Conservation (phyloP, 2,797 vertebrate species). For the Artibeus jamaicensis region DNA sequence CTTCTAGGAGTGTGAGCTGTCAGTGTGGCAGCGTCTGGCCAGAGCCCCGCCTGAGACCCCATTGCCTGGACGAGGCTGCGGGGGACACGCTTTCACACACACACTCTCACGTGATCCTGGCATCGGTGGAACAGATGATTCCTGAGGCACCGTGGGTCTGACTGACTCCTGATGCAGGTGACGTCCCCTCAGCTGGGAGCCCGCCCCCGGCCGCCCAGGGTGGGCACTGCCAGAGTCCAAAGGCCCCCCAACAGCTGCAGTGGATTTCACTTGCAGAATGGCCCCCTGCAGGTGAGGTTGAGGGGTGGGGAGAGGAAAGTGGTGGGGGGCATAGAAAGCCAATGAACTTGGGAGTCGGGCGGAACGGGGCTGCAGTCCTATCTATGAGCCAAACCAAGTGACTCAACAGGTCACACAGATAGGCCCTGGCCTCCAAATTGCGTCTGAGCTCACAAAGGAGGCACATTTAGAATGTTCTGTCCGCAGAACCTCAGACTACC, state of each 20-base stretch:
- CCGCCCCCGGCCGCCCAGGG: background rate
- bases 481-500: background rate
- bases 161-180: background rate
- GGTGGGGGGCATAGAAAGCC: background rate
- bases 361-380: background rate
- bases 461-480: background rate
- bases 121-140: rapidly evolving
- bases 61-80: rapidly evolving
- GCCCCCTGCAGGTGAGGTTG: background rate
- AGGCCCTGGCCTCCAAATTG: background rate
- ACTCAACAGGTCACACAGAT: rapidly evolving
- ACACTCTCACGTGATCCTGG: rapidly evolving
- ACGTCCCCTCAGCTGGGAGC: background rate
- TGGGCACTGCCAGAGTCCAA: background rate
- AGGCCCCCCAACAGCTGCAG: background rate
- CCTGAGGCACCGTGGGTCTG: background rate
- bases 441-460: background rate
- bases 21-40: rapidly evolving
- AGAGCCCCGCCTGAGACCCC: background rate
- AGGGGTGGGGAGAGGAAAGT: too few species aligned
- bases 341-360: background rate
- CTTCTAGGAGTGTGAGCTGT: rapidly evolving
- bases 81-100: rapidly evolving
- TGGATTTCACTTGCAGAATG: background rate
- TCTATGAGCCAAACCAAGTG: rapidly evolving